phyloP scores from a whole-genome alignment of 2,888 invertebrate species.

The Timandra comae region DNA sequence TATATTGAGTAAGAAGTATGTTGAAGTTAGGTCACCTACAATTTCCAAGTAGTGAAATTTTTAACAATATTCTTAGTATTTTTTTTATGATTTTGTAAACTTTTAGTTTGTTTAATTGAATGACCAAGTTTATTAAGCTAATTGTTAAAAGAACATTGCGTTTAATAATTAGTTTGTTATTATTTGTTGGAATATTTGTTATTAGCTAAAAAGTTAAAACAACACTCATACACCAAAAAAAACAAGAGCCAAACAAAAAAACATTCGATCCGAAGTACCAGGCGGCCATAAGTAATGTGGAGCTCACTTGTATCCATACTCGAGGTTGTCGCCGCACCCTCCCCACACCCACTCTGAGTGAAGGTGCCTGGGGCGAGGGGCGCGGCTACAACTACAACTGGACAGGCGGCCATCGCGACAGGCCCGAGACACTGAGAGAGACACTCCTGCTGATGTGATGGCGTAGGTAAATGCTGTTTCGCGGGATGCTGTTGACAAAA shows the following conservation, averaged over 20 bases:
- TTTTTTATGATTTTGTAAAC: no score
- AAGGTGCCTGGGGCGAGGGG: conserved; percentile 87
- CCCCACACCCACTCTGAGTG: conserved; percentile 98
- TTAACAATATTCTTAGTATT: no score
- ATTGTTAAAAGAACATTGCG: no score
- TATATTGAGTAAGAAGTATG: no score
- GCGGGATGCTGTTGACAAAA: conserved; percentile 79
- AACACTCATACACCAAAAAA: no score
- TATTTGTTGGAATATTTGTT: no score
- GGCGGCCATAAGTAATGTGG: neutral
- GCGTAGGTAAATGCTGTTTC: conserved; percentile 96
- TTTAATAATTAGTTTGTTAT: no score
- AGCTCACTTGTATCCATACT: conserved; percentile 94
- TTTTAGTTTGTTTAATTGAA: no score
- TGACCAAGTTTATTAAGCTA: no score
- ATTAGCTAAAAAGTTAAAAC: no score
- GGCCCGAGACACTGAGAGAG: conserved; percentile 90
- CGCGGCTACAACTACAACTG: conserved; percentile 93
- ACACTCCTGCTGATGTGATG: conserved; percentile 91
- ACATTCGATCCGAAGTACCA: neutral
- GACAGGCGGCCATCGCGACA: conserved; percentile 93
- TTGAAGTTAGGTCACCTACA: conserved; percentile 1
- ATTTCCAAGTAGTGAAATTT: no score
- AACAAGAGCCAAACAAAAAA: no score
- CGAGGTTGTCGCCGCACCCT: conserved; percentile 97